A percentile compares a stretch with the other conserved stretches of the same genome.
Evolutionary conservation across 2,113 vertebrate genomes (phyloP).

Genomic region (Promerops cafer): DNA sequence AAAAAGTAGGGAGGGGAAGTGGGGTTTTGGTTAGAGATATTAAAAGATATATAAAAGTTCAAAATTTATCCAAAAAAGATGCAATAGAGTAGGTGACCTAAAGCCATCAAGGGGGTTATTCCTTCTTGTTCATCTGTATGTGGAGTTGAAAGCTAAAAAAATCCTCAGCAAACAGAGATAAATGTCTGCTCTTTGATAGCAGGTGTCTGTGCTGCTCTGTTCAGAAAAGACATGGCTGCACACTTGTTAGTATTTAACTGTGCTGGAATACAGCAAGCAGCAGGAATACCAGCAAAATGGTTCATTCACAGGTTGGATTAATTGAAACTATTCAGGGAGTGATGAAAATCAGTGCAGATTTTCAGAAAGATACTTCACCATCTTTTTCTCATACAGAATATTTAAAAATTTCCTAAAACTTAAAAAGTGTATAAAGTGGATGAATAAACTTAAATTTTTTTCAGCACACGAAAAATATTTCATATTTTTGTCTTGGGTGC

Average conservation of each 20-base stretch:
- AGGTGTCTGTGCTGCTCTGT: background rate
- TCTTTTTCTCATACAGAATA: background rate
- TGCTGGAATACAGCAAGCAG: background rate
- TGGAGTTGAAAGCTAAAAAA: background rate
- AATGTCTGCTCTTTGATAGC: background rate
- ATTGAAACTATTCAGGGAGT: background rate
- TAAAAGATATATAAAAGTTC: background rate
- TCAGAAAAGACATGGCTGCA: background rate
- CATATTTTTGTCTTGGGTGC: background rate
- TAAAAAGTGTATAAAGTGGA: background rate
- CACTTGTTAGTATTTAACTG: background rate
- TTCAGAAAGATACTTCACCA: background rate
- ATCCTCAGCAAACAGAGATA: background rate
- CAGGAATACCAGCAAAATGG: background rate
- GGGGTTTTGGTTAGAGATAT: background rate
- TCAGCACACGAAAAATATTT: background rate
- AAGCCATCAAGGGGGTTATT: background rate
- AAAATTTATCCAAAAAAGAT: background rate
- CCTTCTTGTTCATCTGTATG: background rate
- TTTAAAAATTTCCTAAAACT: background rate
- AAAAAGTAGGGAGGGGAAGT: background rate
- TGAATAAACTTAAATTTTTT: background rate
- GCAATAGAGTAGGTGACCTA: background rate
- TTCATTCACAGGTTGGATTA: background rate
- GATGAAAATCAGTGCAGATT: background rate